Base-by-base conservation (phyloP, 1,140 invertebrate genomes). In the Leptonema lineaticorne region DNA sequence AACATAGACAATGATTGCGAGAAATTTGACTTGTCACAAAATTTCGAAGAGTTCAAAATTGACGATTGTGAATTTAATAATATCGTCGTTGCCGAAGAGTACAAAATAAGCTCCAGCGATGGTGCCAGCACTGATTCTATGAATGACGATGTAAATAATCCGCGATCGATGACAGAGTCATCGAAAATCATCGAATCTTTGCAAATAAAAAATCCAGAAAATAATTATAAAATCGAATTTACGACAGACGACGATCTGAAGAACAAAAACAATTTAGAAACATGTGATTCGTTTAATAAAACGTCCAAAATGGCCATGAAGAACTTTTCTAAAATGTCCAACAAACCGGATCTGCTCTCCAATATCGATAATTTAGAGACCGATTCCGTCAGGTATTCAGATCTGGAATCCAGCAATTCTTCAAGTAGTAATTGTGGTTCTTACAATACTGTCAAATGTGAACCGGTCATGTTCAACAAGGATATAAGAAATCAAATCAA, bases 31-130 rank as follows among this genome's bases (percentile, higher is more conserved):
- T 83, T 89, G 63, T 86, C 87, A 62, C 88, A 91, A 75, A 90
- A 90, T 77, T 92, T 92, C 73, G 90, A 92, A 74, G 90, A 92
- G 73, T 92, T 91, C 74, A 90, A 90, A 75, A 81, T 92, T 67
- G 90, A 91, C 71, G 89, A 91, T 59, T 86, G 87, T 73, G 89
- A 91, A 75, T 83, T 91, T 18, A 88, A 85, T 5, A 85, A 85
- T 63, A 63, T 67, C 5, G 85, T 85, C 60, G 76, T 77, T 56
- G 80, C 81, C 22, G 81, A 83, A 70, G 81, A 83, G 75, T 82
- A 83, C 74, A 77, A 79, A 65, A 82, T 83, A 63, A 81, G 81
- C 74, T 84, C 85, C 28, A 82, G 82, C 16, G 84, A 86, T 56
- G 83, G 79, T 24, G 85, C 86, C 45, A 83, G 85, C 8, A 87